Conservation (phyloP, 2,888 invertebrate genomes). For the Acanthosepion esculentum region DNA sequence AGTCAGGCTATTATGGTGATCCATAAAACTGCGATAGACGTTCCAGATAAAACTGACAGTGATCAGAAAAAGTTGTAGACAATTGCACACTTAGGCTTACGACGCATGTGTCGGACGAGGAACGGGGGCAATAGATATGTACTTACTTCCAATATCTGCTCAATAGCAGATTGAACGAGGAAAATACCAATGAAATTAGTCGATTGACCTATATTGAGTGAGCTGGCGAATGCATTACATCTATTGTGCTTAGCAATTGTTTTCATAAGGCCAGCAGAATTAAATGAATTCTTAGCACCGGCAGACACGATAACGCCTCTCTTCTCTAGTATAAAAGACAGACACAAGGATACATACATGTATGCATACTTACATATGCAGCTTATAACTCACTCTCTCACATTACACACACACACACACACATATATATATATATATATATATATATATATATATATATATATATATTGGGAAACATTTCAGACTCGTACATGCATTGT, state of each 20-base stretch:
- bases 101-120: not conserved
- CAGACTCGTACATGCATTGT: no score
- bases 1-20: not conserved
- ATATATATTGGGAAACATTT: not conserved
- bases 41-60: conserved; percentile 15
- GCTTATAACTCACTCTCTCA: no score
- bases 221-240: not conserved
- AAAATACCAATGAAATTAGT: conserved; percentile 21
- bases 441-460: not conserved
- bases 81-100: not conserved
- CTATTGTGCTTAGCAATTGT: not conserved
- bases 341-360: not conserved
- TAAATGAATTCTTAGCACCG: conserved; percentile 1
- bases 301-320: not conserved
- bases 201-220: conserved; percentile 12
- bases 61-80: not conserved
- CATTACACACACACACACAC: no score
- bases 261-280: not conserved
- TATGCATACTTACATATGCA: no score
- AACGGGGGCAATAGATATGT: not conserved
- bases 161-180: not conserved
- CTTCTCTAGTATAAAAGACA: not conserved
- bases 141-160: not conserved
- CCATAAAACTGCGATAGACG: not conserved
- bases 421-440: no score